Base-by-base conservation (phyloP, 2,113 vertebrate species). In the Eidolon helvum region DNA sequence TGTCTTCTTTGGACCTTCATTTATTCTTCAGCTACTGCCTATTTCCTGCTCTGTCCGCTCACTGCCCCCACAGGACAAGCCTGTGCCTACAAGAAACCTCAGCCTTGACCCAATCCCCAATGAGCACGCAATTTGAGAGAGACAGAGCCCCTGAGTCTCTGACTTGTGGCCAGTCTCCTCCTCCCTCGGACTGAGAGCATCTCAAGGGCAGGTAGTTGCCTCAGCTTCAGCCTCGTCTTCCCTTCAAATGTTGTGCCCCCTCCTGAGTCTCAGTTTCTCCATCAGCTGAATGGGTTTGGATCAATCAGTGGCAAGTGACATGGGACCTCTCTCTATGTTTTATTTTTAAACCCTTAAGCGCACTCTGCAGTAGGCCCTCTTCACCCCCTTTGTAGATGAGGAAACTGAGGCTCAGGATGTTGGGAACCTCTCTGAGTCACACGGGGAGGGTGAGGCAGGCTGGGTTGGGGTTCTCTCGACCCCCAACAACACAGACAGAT, bases 381-480 rank as follows among this genome's bases (percentile, higher is more conserved):
- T 57, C 59, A 11, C 33, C 19, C 14, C 30, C 38, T 88, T 61
- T 77, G 35, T 30, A 45, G 61, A 43, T 40, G n/a, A 18, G 19
- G 16, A 77, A 77, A 38, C n/a, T 21, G 57, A 85, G 55, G 35
- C 53, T 50, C 35, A 9, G 63, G 63, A 19, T 16, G 38, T 35
- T 22, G 38, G 43, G 28, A 30, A 16, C 45, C 11, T 16, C 38
- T 22, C 18, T 26, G 10, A 35, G 26, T 55, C 15, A 16, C 45
- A 10, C 2, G 0, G 71, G 21, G 8, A 0, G 1, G 21, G 1
- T 7, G 79, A 61, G 10, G 12, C 28, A 9, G 69, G 21, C 35
- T 63, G 65, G 35, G 22, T 16, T 38, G 28, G 8, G 43, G 9
- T 15, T 68, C 6, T 30, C 19, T 35, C 22, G 19, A 59, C 4